Evolutionary conservation across 2,113 vertebrate species (phyloP).

Genomic region (Gallinago media): DNA sequence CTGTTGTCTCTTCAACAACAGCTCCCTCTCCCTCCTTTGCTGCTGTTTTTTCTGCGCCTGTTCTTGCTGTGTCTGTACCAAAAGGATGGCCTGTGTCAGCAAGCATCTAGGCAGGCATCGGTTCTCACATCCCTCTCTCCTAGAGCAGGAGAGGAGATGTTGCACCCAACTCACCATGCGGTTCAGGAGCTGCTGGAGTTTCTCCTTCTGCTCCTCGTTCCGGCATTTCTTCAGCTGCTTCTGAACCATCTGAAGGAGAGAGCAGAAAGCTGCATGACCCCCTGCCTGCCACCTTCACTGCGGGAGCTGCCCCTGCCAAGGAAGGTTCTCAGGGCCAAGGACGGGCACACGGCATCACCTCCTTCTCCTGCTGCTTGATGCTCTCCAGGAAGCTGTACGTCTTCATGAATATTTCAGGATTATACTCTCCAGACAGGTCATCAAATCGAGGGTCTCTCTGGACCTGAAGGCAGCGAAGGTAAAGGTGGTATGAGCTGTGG

Average conservation of each 20-base stretch:
- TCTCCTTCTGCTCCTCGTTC: slow-evolving; percentile 55
- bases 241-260: slow-evolving; percentile 72
- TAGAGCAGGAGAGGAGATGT: neutral
- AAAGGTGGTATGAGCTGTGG: neutral
- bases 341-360: slow-evolving; percentile 71
- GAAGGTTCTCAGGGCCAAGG: neutral
- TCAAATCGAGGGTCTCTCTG: slow-evolving; percentile 93
- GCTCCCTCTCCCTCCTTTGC: slow-evolving; percentile 76
- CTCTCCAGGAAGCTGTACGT: slow-evolving; percentile 88
- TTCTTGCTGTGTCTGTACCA: slow-evolving; percentile 88
- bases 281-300: neutral
- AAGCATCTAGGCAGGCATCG: neutral
- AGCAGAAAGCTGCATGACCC: neutral
- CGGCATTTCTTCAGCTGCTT: slow-evolving; percentile 77
- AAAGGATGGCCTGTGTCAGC: neutral
- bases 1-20: slow-evolving; percentile 77
- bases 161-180: slow-evolving; percentile 75
- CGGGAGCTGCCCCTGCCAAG: neutral
- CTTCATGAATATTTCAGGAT: slow-evolving; percentile 90
- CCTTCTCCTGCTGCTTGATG: slow-evolving; percentile 84
- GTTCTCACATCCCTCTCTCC: neutral
- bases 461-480: slow-evolving; percentile 60
- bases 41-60: slow-evolving; percentile 74
- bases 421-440: slow-evolving; percentile 94
- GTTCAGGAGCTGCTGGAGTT: slow-evolving; percentile 75